Conservation (phyloP, 2,888 invertebrate genomes). For the Blera fallax region DNA sequence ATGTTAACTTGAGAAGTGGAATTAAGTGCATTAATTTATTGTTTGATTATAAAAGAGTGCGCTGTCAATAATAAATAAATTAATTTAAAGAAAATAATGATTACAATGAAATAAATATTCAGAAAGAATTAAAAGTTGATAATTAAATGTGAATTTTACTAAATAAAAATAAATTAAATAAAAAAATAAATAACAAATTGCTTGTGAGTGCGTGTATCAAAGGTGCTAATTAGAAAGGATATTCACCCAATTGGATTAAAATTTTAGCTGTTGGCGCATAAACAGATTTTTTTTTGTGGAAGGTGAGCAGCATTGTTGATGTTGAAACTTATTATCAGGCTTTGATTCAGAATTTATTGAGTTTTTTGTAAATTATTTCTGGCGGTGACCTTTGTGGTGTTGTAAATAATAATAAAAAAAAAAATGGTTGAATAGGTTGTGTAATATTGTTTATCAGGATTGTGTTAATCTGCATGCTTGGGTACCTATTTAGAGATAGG, state of each 20-base stretch:
- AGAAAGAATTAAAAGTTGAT: not conserved
- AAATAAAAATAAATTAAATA: not conserved
- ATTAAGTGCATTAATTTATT: constrained; percentile 12
- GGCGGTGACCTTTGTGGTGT: not conserved
- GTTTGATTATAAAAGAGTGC: constrained; percentile 7
- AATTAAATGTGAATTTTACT: constrained; percentile 27
- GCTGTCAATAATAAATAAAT: not conserved
- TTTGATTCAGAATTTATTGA: not conserved
- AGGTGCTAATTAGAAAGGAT: constrained; percentile 46
- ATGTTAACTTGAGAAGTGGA: constrained; percentile 31
- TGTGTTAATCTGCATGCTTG: too few species aligned
- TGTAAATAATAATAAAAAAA: too few species aligned
- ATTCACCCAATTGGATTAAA: constrained; percentile 54
- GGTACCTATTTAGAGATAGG: too few species aligned
- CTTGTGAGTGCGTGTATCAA: not conserved
- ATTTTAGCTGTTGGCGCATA: constrained; percentile 6
- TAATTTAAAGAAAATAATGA: not conserved
- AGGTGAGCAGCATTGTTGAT: not conserved
- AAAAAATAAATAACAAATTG: not conserved
- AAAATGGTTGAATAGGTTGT: too few species aligned
- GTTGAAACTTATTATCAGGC: not conserved
- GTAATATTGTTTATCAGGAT: too few species aligned
- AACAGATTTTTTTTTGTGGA: constrained; percentile 2
- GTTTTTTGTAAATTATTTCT: not conserved
- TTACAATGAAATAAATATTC: not conserved